Percentiles rank a stretch among this genome's conserved stretches.
These are phyloP conservation scores for Pseudomyrmex gracilis DNA, from an alignment of 1,140 invertebrate species.

Conservation along the genomic window DNA sequence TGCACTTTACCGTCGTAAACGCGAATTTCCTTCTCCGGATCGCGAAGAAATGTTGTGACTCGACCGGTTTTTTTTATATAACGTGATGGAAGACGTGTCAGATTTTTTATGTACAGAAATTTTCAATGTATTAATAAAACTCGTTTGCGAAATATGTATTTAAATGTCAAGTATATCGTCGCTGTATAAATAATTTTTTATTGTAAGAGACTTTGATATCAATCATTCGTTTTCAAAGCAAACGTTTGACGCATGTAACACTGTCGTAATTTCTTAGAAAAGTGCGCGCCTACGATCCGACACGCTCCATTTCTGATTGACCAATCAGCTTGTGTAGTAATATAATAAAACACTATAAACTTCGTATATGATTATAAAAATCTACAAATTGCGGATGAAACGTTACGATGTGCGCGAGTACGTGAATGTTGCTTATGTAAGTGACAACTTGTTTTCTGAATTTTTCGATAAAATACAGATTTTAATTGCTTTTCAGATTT, in stretches of 20 bases:
- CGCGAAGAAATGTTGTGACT: conserved; percentile 47
- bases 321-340: conserved; percentile 20
- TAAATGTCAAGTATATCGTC: too few species aligned
- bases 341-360: background rate
- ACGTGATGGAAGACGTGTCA: background rate
- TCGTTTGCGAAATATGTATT: too few species aligned
- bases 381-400: background rate
- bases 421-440: conserved; percentile 9
- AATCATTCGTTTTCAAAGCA: background rate
- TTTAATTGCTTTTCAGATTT: background rate
- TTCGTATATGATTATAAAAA: background rate
- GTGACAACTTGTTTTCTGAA: background rate
- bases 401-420: background rate
- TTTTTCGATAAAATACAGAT: conserved; percentile 11
- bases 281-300: background rate
- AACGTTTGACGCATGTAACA: background rate
- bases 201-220: background rate
- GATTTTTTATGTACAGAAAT: background rate
- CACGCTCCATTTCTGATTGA: conserved; percentile 7
- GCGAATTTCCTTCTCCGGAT: conserved; percentile 75
- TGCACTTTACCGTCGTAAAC: conserved; percentile 63
- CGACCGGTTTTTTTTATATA: conserved; percentile 19
- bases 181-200: background rate
- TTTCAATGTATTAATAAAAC: background rate
- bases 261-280: background rate